Base-by-base conservation (phyloP, 1,140 invertebrate species). In the Chironomus striatipennis region DNA sequence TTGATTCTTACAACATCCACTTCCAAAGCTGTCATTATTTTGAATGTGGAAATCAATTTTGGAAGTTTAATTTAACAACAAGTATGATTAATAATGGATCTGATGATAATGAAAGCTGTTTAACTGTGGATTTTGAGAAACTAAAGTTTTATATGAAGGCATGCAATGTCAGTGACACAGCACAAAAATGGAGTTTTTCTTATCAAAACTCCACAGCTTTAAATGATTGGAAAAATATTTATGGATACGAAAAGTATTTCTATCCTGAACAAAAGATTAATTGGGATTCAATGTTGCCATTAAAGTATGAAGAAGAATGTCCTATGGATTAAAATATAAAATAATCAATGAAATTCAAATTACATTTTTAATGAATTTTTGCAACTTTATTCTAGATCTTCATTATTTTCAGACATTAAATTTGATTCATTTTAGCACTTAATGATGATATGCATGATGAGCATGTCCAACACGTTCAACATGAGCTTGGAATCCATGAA, bases 21-120 rank as follows among this genome's bases (percentile, higher is more conserved):
- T 87, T 90, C 43, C 82, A 98, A 20, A 98, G 92, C 85, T 86
- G 87, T 20, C 95, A 94, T 75, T 94, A 97, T 79, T 90, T 91
- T 0, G 88, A 91, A 78, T 89, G 93, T 76, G 96, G 96, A 0
- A 98, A 98, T 83, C 96, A 98, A 81, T 85, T 94, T 75, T 98
- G 95, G 93, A 88, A 89, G 79, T 98, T 96, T 79, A 88, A 94
- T 79, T 81, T 89, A 87, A 85, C 89, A 70, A 90, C 88, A 24
- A 86, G 91, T 74, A 90, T 90, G 84, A 84, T 97, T 43, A 86
- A 89, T 75, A 91, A 93, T 76, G 87, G 86, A 0, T 57, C n/a
- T 57, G 47, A 57, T 57, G 85, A 85, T 73, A 81, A 87, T 80
- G 82, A 88, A 0, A 88, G 93, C 74, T 96, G 93, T 79, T 84